phyloP scores from a whole-genome alignment of 1,140 invertebrate genomes.

The Glossosoma conforme region DNA sequence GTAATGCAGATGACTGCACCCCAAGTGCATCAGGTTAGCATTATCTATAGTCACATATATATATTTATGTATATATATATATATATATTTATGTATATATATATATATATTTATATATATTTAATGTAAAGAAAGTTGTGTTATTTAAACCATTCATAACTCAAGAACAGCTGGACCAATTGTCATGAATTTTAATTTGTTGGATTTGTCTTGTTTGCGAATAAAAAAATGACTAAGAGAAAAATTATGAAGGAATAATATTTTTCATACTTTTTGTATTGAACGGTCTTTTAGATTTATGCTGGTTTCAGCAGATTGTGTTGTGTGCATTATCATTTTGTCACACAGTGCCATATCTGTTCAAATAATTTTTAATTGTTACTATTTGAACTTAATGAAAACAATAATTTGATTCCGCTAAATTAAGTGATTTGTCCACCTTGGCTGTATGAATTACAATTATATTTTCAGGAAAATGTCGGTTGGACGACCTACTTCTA shows the following conservation, averaged over 20 bases:
- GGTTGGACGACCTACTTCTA: constrained; percentile 90
- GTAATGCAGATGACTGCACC: constrained; percentile 39
- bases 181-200: background rate
- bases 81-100: too few species aligned
- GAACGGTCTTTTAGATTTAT: too few species aligned
- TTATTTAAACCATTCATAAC: background rate
- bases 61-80: constrained; percentile 36
- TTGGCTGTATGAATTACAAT: constrained; percentile 31
- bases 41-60: constrained; percentile 28
- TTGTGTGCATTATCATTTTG: background rate
- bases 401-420: background rate
- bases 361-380: background rate
- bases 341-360: background rate
- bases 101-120: background rate
- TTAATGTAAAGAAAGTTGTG: background rate
- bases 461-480: constrained; percentile 73
- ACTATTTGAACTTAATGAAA: background rate
- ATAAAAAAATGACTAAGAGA: too few species aligned
- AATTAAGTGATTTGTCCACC: background rate
- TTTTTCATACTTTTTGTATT: background rate
- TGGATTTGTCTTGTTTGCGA: too few species aligned
- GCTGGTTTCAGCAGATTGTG: constrained; percentile 2
- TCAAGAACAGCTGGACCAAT: background rate
- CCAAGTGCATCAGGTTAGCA: constrained; percentile 46
- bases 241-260: too few species aligned